Base-by-base conservation (phyloP, 2,797 vertebrate genomes). In the Enteromius radiatus region DNA sequence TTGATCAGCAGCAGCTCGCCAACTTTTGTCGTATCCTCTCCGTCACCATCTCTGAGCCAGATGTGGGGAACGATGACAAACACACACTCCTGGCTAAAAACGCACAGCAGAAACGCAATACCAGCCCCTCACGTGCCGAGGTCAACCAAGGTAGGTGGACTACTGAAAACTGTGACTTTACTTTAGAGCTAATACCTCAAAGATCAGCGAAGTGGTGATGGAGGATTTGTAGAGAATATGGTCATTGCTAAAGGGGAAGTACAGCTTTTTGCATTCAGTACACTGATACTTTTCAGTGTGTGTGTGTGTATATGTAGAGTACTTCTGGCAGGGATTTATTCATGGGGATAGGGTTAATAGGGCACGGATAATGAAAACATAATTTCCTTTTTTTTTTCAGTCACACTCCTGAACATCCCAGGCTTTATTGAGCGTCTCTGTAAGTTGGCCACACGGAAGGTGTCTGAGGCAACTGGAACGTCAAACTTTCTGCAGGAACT, bases 1-100 rank as follows among this genome's bases (percentile, higher is more conserved):
- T 99, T 52, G 97, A 99, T 92, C 98, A 99, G 89, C 98, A 99
- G 88, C 98, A 99, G 89, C 95, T 99, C 80, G 98, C 98, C 47
- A 99, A 98, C 93, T 99, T 99, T 93, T 99, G 98, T 90, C 95
- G 98, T 88, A 99, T 99, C 90, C 94, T 99, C n/a, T 99, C 98
- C 0, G 97, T 99, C 91, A 99, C 97, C 38, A 99, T 99, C 91
- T 99, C 98, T 0, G 98, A 99, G 87, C 97, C 98, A 0, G 98
- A 99, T 76, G 95, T 97, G 0, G 97, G 97, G 31, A 97, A 96
- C 1, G 98, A 99, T 49, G 98, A 99, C 92, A 99, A 99, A 89
- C 97, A 99, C 92, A 99, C 98, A 0, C 95, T 99, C 76, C 93
- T 99, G 87, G 98, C 98, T 86, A 98, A 98, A 93, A 99, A 99